Evolutionary conservation across 2,113 vertebrate species (phyloP).

Genomic region (Semicossyphus pulcher): DNA sequence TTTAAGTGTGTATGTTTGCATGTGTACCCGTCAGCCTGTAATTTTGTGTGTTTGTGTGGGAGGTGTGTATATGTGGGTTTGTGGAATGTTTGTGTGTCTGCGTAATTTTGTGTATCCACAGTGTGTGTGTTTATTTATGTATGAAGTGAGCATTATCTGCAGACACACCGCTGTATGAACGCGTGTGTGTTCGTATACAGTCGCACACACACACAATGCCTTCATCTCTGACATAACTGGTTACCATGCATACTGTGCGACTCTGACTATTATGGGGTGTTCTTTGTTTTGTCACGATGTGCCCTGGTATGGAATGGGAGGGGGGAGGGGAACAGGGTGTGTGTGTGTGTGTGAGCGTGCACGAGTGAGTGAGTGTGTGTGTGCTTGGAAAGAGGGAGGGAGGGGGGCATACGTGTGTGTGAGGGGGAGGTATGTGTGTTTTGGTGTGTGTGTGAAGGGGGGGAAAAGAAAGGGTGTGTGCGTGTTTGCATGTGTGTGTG

Average conservation of each 20-base stretch:
- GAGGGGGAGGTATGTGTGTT: conserved; percentile 44
- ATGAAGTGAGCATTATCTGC: conserved; percentile 40
- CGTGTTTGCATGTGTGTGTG: conserved; percentile 17
- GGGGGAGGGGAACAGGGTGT: conserved; percentile 68
- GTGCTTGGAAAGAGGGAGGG: not conserved
- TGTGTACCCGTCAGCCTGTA: conserved; percentile 25
- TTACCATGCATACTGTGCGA: conserved; percentile 81
- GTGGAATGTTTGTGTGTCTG: conserved; percentile 30
- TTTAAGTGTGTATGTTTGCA: not conserved
- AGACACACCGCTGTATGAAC: conserved; percentile 28
- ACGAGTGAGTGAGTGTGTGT: conserved; percentile 15
- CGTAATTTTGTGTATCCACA: conserved; percentile 30
- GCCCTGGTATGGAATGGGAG: conserved; percentile 79
- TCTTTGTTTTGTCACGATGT: conserved; percentile 85
- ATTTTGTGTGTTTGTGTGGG: conserved; percentile 30
- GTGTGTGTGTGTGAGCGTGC: conserved; percentile 39
- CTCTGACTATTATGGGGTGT: conserved; percentile 83
- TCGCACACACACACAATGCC: conserved; percentile 40
- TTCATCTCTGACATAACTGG: conserved; percentile 80
- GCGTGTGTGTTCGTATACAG: conserved; percentile 33
- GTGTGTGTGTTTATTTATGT: conserved; percentile 31
- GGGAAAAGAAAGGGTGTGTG: conserved; percentile 37
- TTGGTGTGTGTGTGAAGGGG: conserved; percentile 33
- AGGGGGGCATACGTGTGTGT: conserved; percentile 10
- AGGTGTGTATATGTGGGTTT: conserved; percentile 30